These are phyloP conservation scores for Drosophila picticornis DNA, from an alignment of 2,888 invertebrate species.

Conservation along the genomic window DNA sequence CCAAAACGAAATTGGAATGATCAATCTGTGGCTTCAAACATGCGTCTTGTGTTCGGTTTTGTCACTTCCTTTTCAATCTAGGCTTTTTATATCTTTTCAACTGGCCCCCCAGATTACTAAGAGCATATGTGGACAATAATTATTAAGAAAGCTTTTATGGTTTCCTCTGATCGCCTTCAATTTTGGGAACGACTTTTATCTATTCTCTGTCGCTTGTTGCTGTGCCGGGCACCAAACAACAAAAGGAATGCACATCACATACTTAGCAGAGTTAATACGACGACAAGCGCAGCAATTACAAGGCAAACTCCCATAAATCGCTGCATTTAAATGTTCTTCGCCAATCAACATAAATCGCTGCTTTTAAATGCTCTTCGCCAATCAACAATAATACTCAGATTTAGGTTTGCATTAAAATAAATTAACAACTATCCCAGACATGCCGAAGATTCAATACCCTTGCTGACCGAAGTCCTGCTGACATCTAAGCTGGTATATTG, in stretches of 20 bases:
- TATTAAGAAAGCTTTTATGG: background rate
- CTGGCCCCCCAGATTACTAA: rapidly evolving
- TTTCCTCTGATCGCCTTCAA: background rate
- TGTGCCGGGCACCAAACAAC: background rate
- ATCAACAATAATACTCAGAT: background rate
- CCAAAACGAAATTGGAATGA: background rate
- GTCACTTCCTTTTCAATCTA: background rate
- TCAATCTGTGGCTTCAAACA: background rate
- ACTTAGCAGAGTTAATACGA: background rate
- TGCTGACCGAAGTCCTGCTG: no score
- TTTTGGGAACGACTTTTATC: background rate
- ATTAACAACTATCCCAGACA: background rate
- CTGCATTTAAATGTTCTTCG: background rate
- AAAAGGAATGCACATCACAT: background rate
- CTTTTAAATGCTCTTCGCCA: background rate
- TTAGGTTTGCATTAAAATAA: background rate
- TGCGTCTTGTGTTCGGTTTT: background rate
- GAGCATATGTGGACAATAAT: background rate
- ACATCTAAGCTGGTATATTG: background rate
- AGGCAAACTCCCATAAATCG: background rate
- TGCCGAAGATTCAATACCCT: background rate
- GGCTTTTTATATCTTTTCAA: background rate
- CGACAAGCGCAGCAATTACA: background rate
- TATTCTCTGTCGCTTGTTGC: background rate
- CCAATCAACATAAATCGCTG: background rate